Conservation (phyloP, 2,888 invertebrate species). For the Macaria notata region DNA sequence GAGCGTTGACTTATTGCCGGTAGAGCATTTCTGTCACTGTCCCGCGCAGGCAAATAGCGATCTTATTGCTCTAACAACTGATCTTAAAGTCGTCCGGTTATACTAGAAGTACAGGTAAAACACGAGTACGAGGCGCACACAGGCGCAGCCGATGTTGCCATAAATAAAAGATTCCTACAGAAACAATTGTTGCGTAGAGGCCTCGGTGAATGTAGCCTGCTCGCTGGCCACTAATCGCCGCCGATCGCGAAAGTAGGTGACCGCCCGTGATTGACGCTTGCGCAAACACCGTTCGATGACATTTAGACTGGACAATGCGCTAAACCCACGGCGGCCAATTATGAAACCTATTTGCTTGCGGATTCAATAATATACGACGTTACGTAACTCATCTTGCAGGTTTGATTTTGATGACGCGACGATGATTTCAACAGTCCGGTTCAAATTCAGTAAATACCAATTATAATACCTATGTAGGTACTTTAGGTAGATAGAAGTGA, state of each 20-base stretch:
- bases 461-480: neutral
- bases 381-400: constrained; percentile 33
- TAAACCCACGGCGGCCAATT: constrained; percentile 68
- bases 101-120: constrained; percentile 67
- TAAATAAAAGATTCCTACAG: constrained; percentile 83
- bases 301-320: constrained; percentile 74
- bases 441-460: neutral
- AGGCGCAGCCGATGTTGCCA: constrained; percentile 66
- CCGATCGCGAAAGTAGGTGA: constrained; percentile 82
- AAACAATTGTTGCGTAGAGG: constrained; percentile 82
- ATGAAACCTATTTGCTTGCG: constrained; percentile 60
- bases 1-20: constrained; percentile 82
- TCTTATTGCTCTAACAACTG: constrained; percentile 37
- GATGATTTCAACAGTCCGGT: no score
- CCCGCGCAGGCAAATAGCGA: constrained; percentile 38
- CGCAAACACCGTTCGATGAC: constrained; percentile 79
- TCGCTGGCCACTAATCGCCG: constrained; percentile 75
- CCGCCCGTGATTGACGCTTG: constrained; percentile 80
- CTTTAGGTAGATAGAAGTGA: no score
- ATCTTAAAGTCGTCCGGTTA: constrained; percentile 38
- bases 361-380: constrained; percentile 34
- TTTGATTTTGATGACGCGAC: constrained; percentile 16
- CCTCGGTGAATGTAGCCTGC: constrained; percentile 77
- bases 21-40: constrained; percentile 73
- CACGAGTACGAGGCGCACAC: constrained; percentile 76